phyloP scores from a whole-genome alignment of 1,140 invertebrate genomes.

The Cherax destructor region DNA sequence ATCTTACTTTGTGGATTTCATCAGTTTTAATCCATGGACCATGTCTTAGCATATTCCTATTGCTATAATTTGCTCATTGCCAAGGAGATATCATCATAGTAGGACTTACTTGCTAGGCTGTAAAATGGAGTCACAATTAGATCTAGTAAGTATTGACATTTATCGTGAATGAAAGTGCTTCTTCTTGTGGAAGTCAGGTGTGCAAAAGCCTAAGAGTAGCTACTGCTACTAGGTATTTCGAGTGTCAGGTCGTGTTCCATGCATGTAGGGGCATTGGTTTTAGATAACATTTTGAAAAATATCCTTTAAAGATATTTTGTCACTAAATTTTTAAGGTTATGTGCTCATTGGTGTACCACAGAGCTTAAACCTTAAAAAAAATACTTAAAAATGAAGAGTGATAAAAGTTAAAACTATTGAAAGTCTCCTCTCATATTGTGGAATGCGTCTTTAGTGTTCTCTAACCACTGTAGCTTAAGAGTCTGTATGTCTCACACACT shows the following conservation, averaged over 20 bases:
- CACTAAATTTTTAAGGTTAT: conserved; percentile 18
- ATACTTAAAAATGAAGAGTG: conserved; percentile 15
- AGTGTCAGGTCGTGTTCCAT: conserved; percentile 47
- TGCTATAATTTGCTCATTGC: conserved; percentile 42
- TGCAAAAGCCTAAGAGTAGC: conserved; percentile 52
- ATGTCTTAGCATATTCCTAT: conserved; percentile 32
- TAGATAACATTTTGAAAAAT: conserved; percentile 4
- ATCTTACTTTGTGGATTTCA: background rate
- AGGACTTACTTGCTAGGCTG: conserved; percentile 65
- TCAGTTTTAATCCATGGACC: conserved; percentile 23
- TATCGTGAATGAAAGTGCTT: conserved; percentile 44
- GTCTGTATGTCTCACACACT: conserved; percentile 63
- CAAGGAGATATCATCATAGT: conserved; percentile 59
- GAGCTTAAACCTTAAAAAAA: conserved; percentile 14
- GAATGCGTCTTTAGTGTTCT: conserved; percentile 63
- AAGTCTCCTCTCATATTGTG: conserved; percentile 30
- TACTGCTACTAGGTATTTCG: conserved; percentile 45
- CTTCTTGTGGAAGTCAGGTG: conserved; percentile 58
- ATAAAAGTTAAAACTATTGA: background rate
- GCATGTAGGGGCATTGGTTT: conserved; percentile 3
- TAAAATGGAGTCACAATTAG: conserved; percentile 65
- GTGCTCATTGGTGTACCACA: background rate
- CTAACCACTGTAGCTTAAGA: conserved; percentile 65
- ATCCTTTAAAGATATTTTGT: background rate
- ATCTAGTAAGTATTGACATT: conserved; percentile 52